Percentiles rank a stretch among this genome's conserved stretches.
These are phyloP conservation scores for Amphipoea oculea DNA, from an alignment of 2,888 invertebrate genomes.

Conservation along the genomic window DNA sequence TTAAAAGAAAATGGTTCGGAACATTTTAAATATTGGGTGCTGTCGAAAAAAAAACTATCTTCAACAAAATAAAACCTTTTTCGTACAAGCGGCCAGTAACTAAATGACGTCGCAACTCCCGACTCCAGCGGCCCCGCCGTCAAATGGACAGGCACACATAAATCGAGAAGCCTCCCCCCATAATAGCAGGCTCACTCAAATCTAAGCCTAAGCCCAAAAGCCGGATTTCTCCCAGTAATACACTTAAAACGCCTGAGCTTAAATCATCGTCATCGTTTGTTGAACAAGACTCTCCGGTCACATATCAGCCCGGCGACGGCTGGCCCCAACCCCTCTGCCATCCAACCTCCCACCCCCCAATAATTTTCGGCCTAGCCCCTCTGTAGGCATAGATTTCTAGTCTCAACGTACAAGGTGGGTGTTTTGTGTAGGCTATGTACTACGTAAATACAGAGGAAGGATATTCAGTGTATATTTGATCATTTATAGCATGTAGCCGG, in stretches of 20 bases:
- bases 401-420: constrained; percentile 83
- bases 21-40: background rate
- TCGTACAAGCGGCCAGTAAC: constrained; percentile 56
- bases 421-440: constrained; percentile 80
- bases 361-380: constrained; percentile 86
- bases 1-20: background rate
- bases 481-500: constrained; percentile 70
- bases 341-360: constrained; percentile 73
- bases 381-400: constrained; percentile 87
- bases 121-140: constrained; percentile 64
- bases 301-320: constrained; percentile 88
- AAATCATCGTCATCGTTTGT: constrained; percentile 91
- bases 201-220: constrained; percentile 88
- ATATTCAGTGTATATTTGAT: constrained; percentile 77
- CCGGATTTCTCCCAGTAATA: constrained; percentile 89
- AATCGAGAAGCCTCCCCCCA: constrained; percentile 83
- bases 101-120: constrained; percentile 68
- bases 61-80: constrained; percentile 39
- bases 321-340: constrained; percentile 65
- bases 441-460: constrained; percentile 78
- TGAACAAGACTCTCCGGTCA: constrained; percentile 91
- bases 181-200: constrained; percentile 88
- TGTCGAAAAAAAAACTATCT: background rate
- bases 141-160: constrained; percentile 82
- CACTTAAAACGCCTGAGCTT: constrained; percentile 90